Conservation (phyloP, 2,888 invertebrate species). For the Acanthococcus lagerstroemiae region DNA sequence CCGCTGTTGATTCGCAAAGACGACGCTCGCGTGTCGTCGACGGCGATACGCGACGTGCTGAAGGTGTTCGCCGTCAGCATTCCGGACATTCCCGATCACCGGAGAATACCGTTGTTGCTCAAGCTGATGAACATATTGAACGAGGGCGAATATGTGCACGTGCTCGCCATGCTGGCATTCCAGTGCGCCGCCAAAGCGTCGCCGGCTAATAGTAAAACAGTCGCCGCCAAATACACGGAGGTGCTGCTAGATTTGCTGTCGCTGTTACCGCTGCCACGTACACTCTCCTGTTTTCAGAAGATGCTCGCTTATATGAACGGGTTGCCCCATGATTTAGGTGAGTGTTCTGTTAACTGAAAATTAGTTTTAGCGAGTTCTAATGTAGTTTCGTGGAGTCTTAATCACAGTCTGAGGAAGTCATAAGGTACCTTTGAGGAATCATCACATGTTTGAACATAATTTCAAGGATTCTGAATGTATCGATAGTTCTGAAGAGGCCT, state of each 20-base stretch:
- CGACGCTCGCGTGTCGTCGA: background rate
- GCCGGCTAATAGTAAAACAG: slow-evolving; percentile 1
- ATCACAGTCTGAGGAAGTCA: too few relatives aligned
- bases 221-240: background rate
- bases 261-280: background rate
- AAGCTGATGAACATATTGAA: slow-evolving; percentile 66
- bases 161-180: slow-evolving; percentile 59
- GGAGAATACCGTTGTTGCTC: slow-evolving; percentile 67
- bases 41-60: slow-evolving; percentile 46
- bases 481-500: too few relatives aligned
- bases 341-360: too few relatives aligned
- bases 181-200: slow-evolving; percentile 44
- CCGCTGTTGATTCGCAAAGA: slow-evolving; percentile 60
- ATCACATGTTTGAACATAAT: too few relatives aligned
- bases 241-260: slow-evolving; percentile 48
- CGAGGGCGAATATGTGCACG: slow-evolving; percentile 53
- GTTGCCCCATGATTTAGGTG: slow-evolving; percentile 52
- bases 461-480: too few relatives aligned
- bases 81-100: slow-evolving; percentile 85
- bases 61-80: slow-evolving; percentile 86
- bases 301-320: slow-evolving; percentile 55
- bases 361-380: too few relatives aligned
- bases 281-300: slow-evolving; percentile 37
- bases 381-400: too few relatives aligned
- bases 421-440: too few relatives aligned